Percentiles rank a stretch among this genome's conserved stretches.
phyloP scores from a whole-genome alignment of 2,888 invertebrate species.

The Pollenia amentaria region DNA sequence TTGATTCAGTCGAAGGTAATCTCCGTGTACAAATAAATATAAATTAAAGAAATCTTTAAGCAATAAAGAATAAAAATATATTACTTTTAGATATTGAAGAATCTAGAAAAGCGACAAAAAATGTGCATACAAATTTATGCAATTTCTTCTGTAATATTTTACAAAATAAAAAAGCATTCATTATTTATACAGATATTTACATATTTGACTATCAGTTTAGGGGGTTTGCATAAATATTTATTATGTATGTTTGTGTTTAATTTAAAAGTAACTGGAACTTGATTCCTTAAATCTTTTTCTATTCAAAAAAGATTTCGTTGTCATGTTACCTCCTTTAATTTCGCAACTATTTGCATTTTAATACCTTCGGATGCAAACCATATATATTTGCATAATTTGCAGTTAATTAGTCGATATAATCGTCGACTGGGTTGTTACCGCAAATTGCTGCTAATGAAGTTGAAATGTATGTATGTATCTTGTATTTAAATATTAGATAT shows the following conservation, averaged over 20 bases:
- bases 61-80: slow-evolving; percentile 9
- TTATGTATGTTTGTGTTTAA: no score
- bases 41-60: slow-evolving; percentile 47
- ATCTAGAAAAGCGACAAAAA: neutral
- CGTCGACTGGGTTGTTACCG: neutral
- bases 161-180: neutral
- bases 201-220: slow-evolving; percentile 13
- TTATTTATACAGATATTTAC: neutral
- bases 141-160: slow-evolving; percentile 9
- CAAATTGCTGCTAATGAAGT: slow-evolving; percentile 33
- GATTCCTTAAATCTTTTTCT: no score
- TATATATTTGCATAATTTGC: slow-evolving; percentile 25
- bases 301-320: neutral
- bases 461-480: neutral
- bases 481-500: neutral
- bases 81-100: neutral
- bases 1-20: slow-evolving; percentile 66
- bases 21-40: slow-evolving; percentile 44
- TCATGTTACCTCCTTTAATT: neutral
- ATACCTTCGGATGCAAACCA: neutral
- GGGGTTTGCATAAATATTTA: neutral
- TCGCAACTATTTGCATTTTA: neutral
- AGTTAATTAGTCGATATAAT: slow-evolving; percentile 50
- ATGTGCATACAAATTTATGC: slow-evolving; percentile 28
- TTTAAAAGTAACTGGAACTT: no score